These are phyloP conservation scores for Cliona cf. orientalis DNA, from an alignment of 37 sponge, comb jelly and placozoan genomes.

Conservation along the genomic window DNA sequence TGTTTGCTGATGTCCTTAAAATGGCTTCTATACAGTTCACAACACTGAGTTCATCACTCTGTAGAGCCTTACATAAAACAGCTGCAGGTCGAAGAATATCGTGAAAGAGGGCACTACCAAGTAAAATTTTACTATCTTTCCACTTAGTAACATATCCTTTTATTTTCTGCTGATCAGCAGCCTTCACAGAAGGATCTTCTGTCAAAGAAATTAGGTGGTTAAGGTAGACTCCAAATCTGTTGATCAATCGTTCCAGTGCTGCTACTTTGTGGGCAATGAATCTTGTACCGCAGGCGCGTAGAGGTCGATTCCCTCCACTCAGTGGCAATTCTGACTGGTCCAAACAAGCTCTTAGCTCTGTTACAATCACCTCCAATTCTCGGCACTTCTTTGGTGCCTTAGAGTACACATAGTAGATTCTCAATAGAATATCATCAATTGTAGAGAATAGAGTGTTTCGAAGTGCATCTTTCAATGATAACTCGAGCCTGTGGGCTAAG, in stretches of 20 bases:
- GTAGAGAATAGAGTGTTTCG: conserved; percentile 30
- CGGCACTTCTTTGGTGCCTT: conserved; percentile 57
- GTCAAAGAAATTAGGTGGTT: conserved; percentile 32
- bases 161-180: conserved; percentile 46
- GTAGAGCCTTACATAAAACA: conserved; percentile 56
- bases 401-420: conserved; percentile 43
- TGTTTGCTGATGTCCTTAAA: conserved; percentile 12
- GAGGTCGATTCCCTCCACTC: conserved; percentile 30
- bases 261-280: conserved; percentile 70
- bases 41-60: conserved; percentile 64
- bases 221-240: conserved; percentile 47
- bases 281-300: conserved; percentile 48
- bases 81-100: conserved; percentile 59
- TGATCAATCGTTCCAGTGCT: conserved; percentile 42
- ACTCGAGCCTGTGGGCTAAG: too few species aligned
- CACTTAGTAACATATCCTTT: conserved; percentile 62
- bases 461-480: conserved; percentile 73
- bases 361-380: conserved; percentile 35
- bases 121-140: conserved; percentile 42
- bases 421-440: conserved; percentile 47
- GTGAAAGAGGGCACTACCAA: conserved; percentile 77
- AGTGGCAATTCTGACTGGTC: conserved; percentile 41
- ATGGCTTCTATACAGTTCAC: conserved; percentile 68
- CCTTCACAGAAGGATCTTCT: conserved; percentile 17
- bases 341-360: conserved; percentile 36